phyloP scores from a whole-genome alignment of 2,888 invertebrate species.

The Drosophila tripunctata region DNA sequence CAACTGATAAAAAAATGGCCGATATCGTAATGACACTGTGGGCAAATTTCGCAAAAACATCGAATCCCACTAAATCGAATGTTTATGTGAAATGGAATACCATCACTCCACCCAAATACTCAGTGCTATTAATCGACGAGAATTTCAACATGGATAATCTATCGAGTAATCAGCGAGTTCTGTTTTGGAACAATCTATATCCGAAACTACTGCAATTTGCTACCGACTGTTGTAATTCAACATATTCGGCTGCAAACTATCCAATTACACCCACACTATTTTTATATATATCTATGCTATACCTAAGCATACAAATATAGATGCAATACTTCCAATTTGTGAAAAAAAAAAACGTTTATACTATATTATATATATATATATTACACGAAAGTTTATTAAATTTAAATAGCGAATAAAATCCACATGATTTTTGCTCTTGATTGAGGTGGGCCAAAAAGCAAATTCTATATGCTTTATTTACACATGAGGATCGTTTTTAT shows the following conservation, averaged over 20 bases:
- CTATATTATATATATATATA: no score
- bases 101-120: constrained; percentile 88
- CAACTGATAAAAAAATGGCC: constrained; percentile 90
- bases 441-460: not conserved
- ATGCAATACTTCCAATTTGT: not conserved
- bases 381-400: constrained; percentile 21
- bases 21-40: constrained; percentile 93
- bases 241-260: constrained; percentile 62
- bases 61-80: constrained; percentile 89
- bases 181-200: constrained; percentile 94
- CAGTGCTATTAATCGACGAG: constrained; percentile 90
- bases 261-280: constrained; percentile 13
- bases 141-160: constrained; percentile 91
- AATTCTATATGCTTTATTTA: constrained; percentile 26
- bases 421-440: not conserved
- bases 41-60: constrained; percentile 90
- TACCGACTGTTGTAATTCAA: constrained; percentile 90
- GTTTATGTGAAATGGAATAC: constrained; percentile 91
- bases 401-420: constrained; percentile 4
- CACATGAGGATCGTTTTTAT: constrained; percentile 82
- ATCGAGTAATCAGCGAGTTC: constrained; percentile 90
- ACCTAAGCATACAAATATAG: constrained; percentile 13
- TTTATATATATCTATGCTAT: constrained; percentile 13
- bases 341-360: constrained; percentile 12
- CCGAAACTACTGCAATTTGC: constrained; percentile 90